These are phyloP conservation scores for Gryllus bimaculatus DNA, from an alignment of 1,140 invertebrate genomes.

Conservation along the genomic window DNA sequence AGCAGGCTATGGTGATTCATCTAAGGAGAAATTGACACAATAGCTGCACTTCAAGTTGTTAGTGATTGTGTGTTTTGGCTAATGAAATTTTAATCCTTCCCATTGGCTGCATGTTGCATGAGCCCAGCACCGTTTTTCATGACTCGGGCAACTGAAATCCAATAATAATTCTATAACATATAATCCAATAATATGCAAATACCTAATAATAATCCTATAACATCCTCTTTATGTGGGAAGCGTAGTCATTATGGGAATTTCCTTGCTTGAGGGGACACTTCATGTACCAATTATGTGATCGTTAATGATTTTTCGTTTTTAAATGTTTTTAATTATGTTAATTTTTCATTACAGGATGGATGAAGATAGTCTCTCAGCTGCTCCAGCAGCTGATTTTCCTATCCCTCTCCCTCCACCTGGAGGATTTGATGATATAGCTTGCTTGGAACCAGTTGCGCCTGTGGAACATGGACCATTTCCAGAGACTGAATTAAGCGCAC, in stretches of 20 bases:
- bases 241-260: background rate
- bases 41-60: too few relatives aligned
- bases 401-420: constrained; percentile 36
- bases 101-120: background rate
- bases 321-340: background rate
- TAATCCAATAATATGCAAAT: too few relatives aligned
- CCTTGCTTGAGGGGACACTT: constrained; percentile 1
- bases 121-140: background rate
- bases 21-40: too few relatives aligned
- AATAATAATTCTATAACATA: background rate
- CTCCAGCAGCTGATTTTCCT: constrained; percentile 32
- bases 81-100: too few relatives aligned
- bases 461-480: constrained; percentile 34
- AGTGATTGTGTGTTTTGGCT: too few relatives aligned
- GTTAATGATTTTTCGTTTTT: background rate
- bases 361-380: constrained; percentile 30
- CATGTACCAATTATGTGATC: constrained; percentile 14
- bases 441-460: constrained; percentile 31
- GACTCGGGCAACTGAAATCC: background rate
- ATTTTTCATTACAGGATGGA: constrained; percentile 30
- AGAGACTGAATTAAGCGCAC: constrained; percentile 33
- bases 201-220: background rate
- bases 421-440: constrained; percentile 32
- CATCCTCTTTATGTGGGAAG: background rate
- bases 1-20: too few relatives aligned